These are phyloP conservation scores for Chaitophorus viminalis DNA, from an alignment of 2,888 invertebrate genomes.

Conservation along the genomic window DNA sequence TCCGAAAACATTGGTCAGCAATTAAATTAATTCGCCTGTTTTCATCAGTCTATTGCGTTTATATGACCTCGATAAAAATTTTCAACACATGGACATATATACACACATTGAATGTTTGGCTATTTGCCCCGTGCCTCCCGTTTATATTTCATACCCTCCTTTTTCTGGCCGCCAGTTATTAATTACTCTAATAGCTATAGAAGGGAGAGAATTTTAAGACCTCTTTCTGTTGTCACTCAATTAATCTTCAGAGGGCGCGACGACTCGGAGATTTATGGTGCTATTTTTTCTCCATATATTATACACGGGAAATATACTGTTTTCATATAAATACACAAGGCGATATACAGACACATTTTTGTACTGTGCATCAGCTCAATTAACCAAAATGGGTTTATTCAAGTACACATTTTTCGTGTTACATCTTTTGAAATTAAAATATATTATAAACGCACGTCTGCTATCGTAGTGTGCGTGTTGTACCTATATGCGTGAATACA, in stretches of 20 bases:
- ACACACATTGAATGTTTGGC: conserved; percentile 16
- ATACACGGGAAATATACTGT: conserved; percentile 6
- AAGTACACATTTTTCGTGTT: not conserved
- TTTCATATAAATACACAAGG: conserved; percentile 26
- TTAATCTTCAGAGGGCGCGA: conserved; percentile 58
- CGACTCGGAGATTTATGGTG: conserved; percentile 53
- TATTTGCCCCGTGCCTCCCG: conserved; percentile 31
- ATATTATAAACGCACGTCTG: not conserved
- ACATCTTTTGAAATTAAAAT: conserved; percentile 5
- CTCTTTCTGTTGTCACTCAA: conserved; percentile 61
- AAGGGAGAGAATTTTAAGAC: conserved; percentile 56
- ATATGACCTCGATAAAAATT: conserved; percentile 46
- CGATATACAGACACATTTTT: not conserved
- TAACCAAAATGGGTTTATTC: conserved; percentile 12
- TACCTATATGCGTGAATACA: not conserved
- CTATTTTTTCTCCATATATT: conserved; percentile 58
- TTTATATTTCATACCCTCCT: conserved; percentile 55
- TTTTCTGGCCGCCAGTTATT: conserved; percentile 54
- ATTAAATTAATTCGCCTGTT: conserved; percentile 45
- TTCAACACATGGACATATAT: conserved; percentile 35
- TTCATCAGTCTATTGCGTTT: conserved; percentile 20
- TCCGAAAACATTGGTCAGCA: conserved; percentile 51
- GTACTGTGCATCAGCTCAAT: not conserved
- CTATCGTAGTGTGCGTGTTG: not conserved
- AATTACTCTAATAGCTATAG: conserved; percentile 60